A percentile compares a stretch with the other conserved stretches of the same genome.
phyloP scores from a whole-genome alignment of 1,140 invertebrate genomes.

The Hyles vespertilio region DNA sequence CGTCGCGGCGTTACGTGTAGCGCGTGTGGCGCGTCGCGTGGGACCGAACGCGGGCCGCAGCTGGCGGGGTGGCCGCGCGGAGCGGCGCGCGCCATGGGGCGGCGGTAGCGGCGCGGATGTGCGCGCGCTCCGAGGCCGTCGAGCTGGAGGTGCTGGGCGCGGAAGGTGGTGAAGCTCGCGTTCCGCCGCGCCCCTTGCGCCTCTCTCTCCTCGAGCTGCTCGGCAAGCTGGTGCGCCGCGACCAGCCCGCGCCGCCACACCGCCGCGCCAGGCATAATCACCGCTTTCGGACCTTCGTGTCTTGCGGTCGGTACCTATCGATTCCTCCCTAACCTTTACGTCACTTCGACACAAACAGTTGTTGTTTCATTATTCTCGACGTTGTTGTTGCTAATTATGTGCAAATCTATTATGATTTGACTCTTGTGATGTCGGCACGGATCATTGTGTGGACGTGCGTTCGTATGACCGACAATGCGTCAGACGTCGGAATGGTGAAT shows the following conservation, averaged over 20 bases:
- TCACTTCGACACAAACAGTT: conserved; percentile 7
- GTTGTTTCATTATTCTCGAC: conserved; percentile 20
- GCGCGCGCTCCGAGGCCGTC: conserved; percentile 66
- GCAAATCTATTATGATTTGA: not conserved
- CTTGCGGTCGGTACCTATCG: conserved; percentile 76
- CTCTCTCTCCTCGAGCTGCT: conserved; percentile 81
- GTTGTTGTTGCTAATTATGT: not conserved
- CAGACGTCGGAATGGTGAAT: too few species aligned
- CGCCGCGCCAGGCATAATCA: conserved; percentile 78
- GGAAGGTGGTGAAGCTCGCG: conserved; percentile 50
- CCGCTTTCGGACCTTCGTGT: conserved; percentile 79
- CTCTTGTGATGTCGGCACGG: not conserved
- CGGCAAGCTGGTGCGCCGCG: conserved; percentile 79
- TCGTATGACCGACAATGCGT: too few species aligned
- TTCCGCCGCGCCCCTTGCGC: conserved; percentile 66
- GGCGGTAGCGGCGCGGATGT: conserved; percentile 70
- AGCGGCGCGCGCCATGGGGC: conserved; percentile 57
- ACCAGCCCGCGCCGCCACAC: conserved; percentile 62
- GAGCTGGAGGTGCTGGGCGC: conserved; percentile 71
- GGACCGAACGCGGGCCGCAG: conserved; percentile 22
- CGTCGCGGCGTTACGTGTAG: conserved; percentile 11
- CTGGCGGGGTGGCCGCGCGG: conserved; percentile 51
- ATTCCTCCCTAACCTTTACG: conserved; percentile 22
- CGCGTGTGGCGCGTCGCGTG: conserved; percentile 19
- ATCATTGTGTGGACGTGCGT: too few species aligned